These are phyloP conservation scores for Stercorarius parasiticus DNA, from an alignment of 2,113 vertebrate genomes.

Conservation along the genomic window DNA sequence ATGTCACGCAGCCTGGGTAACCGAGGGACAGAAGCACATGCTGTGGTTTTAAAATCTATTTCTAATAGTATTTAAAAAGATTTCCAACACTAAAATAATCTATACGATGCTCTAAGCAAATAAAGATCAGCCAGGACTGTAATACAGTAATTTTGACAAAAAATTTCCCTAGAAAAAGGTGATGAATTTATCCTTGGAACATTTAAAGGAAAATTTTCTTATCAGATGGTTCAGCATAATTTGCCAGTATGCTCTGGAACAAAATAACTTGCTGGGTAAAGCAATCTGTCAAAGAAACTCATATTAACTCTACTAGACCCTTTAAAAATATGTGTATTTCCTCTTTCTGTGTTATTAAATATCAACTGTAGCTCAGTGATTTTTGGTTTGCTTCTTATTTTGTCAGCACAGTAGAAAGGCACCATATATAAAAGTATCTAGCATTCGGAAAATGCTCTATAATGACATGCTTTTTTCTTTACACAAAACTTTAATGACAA, in stretches of 20 bases:
- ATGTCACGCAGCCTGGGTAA: slow-evolving; percentile 84
- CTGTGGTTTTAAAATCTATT: slow-evolving; percentile 79
- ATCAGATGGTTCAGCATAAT: slow-evolving; percentile 52
- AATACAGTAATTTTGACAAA: slow-evolving; percentile 54
- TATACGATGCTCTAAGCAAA: not conserved
- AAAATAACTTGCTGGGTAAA: slow-evolving; percentile 57
- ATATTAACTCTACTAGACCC: not conserved
- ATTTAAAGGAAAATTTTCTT: slow-evolving; percentile 63
- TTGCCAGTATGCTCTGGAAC: slow-evolving; percentile 62
- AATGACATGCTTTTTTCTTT: not conserved
- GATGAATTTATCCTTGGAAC: slow-evolving; percentile 30
- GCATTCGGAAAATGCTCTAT: not conserved
- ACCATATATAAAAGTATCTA: not conserved
- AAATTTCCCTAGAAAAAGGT: slow-evolving; percentile 1
- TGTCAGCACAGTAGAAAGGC: not conserved
- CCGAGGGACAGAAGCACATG: slow-evolving; percentile 71
- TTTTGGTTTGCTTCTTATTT: not conserved
- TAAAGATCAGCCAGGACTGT: slow-evolving; percentile 29
- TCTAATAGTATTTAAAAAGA: slow-evolving; percentile 76
- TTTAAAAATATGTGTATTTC: not conserved
- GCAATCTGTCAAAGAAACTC: slow-evolving; percentile 39
- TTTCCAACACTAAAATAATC: slow-evolving; percentile 61
- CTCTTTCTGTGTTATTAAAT: not conserved
- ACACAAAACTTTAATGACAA: slow-evolving; percentile 22
- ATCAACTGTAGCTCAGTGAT: not conserved